Base-by-base conservation (phyloP, 1,140 invertebrate species). In the Mercenaria mercenaria region DNA sequence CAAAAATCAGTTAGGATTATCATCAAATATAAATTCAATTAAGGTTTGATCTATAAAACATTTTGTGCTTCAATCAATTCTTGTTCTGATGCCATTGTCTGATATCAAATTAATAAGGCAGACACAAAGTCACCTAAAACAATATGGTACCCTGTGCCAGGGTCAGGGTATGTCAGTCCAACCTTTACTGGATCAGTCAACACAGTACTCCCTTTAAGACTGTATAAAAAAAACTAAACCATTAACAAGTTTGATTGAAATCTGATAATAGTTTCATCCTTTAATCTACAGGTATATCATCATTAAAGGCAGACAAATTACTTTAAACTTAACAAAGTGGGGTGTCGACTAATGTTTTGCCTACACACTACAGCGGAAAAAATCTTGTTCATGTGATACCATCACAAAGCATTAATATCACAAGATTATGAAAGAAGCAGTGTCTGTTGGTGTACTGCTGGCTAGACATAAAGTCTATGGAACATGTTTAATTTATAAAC, bases 161-260 rank as follows among this genome's bases (percentile, higher is more conserved):
- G 15, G 67, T 37, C 67, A 41, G 18, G 34, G 3, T 32, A 72
- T 13, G 67, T 72, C 67, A 72, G 15, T 20, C 26, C 23, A 20
- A 39, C 34, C 67, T 39, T 37, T 41, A 34, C 1, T 8, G 34
- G 34, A 41, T 39, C 67, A 39, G 67, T 37, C n/a, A n/a, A n/a
- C n/a, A n/a, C n/a, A n/a, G n/a, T n/a, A n/a, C n/a, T n/a, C n/a
- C n/a, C n/a, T n/a, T n/a, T n/a, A n/a, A n/a, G n/a, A 41, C 69
- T 8, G 37, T 74, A 41, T 41, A 4, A 41, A 32, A 47, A 76
- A 29, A 50, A 23, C 18, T 23, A 6, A 52, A 39, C 47, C 37
- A 79, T 79, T 79, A 79, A 79, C 50, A 79, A 56, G 76, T 56
- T 79, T 59, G 76, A 79, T 79, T 52, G 76, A 79, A 79, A 79